Conservation (phyloP, 2,797 vertebrate genomes). For the Diplodus puntazzo region DNA sequence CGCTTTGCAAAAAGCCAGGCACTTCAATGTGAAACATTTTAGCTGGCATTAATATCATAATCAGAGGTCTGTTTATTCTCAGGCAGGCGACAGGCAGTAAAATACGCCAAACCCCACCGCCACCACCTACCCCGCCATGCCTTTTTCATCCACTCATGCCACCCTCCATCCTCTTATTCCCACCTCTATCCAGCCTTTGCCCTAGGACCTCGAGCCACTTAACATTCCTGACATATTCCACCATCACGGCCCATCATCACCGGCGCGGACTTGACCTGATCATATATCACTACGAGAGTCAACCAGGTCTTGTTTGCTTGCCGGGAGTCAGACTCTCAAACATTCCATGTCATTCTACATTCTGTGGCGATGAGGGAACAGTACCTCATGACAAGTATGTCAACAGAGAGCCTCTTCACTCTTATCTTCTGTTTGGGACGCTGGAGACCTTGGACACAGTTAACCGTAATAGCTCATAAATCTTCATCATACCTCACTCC, state of each 20-base stretch:
- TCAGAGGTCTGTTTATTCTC: conserved; percentile 72
- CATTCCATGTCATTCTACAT: background rate
- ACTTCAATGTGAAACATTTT: conserved; percentile 56
- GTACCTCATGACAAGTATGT: conserved; percentile 17
- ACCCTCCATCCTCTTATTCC: conserved; percentile 27
- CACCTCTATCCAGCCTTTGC: conserved; percentile 27
- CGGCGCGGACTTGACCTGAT: conserved; percentile 45
- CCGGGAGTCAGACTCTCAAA: background rate
- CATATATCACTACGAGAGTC: conserved; percentile 21
- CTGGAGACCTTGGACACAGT: conserved; percentile 1
- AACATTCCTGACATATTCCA: conserved; percentile 75
- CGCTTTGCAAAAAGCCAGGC: conserved; percentile 49
- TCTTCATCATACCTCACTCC: background rate
- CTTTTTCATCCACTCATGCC: conserved; percentile 30
- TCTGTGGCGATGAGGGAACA: background rate
- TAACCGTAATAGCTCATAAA: conserved; percentile 8
- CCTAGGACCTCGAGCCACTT: conserved; percentile 63
- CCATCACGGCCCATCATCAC: conserved; percentile 41
- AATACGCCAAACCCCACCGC: conserved; percentile 18
- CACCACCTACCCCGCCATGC: background rate
- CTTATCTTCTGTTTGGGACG: conserved; percentile 9
- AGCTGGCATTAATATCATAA: conserved; percentile 67
- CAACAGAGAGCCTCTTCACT: conserved; percentile 9
- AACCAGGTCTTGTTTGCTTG: conserved; percentile 31
- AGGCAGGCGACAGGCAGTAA: conserved; percentile 52